Evolutionary conservation across 2,113 vertebrate species (phyloP).

Genomic region (Promerops cafer): DNA sequence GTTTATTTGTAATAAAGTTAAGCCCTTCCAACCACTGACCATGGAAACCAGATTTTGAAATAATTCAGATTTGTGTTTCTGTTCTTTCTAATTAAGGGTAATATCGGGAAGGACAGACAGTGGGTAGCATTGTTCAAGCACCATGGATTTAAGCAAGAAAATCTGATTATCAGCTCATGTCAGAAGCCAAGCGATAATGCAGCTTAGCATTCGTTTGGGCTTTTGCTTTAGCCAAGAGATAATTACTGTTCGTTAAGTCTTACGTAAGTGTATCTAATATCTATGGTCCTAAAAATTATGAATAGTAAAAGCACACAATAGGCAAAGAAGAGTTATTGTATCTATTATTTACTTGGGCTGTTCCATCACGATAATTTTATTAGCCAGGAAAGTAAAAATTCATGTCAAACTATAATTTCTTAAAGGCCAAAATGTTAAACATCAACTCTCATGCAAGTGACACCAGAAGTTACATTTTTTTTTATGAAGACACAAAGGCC

Average conservation of each 20-base stretch:
- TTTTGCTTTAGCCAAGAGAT: constrained; percentile 91
- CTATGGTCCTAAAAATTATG: constrained; percentile 76
- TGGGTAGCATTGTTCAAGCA: constrained; percentile 93
- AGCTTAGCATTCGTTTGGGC: constrained; percentile 94
- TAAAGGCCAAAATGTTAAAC: constrained; percentile 75
- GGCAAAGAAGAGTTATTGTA: constrained; percentile 78
- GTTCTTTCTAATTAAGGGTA: constrained; percentile 98
- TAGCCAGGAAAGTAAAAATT: constrained; percentile 71
- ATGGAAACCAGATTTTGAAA: constrained; percentile 97
- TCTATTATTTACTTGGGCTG: constrained; percentile 76
- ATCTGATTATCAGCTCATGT: constrained; percentile 99
- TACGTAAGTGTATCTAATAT: constrained; percentile 83
- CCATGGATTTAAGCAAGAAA: constrained; percentile 92
- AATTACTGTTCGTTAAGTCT: constrained; percentile 87
- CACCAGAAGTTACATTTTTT: constrained; percentile 42
- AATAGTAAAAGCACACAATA: constrained; percentile 78
- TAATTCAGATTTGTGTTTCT: constrained; percentile 99
- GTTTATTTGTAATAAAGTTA: constrained; percentile 99
- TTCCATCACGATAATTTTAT: constrained; percentile 76
- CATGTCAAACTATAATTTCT: constrained; percentile 75
- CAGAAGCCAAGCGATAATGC: constrained; percentile 96
- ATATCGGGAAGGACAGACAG: constrained; percentile 88
- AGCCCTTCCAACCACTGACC: constrained; percentile 85
- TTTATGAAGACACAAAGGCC: constrained; percentile 22
- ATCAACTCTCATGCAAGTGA: constrained; percentile 62